Conservation (phyloP, 92 coral and sea anemone genomes). For the Paramuricea clavata region DNA sequence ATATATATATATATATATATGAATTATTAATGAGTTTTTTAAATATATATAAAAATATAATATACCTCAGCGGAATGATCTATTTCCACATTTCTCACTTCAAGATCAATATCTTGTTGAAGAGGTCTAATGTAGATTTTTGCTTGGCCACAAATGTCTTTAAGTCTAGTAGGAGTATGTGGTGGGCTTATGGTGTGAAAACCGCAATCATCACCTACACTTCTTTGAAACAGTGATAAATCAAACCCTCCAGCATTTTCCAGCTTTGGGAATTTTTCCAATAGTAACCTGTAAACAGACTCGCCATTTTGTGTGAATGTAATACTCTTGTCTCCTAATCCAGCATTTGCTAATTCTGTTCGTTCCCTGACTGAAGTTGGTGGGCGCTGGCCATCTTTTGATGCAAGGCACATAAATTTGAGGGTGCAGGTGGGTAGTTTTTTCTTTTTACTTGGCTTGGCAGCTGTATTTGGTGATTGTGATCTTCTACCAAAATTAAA, state of each 20-base stretch:
- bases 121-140: conserved; percentile 64
- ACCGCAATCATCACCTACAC: conserved; percentile 66
- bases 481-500: conserved; percentile 46
- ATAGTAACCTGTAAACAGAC: conserved; percentile 48
- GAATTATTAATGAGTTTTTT: too few species aligned
- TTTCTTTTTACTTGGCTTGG: conserved; percentile 20
- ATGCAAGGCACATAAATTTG: conserved; percentile 62
- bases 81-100: neutral
- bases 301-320: conserved; percentile 49
- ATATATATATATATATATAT: too few species aligned
- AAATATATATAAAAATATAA: neutral
- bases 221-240: conserved; percentile 56
- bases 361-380: conserved; percentile 61
- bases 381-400: conserved; percentile 35
- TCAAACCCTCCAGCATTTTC: conserved; percentile 64
- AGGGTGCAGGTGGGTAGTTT: conserved; percentile 60
- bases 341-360: conserved; percentile 63
- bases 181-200: conserved; percentile 61
- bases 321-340: conserved; percentile 69
- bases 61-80: neutral
- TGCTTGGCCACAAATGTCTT: conserved; percentile 64
- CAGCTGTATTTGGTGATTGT: conserved; percentile 11
- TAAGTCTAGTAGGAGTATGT: conserved; percentile 50
- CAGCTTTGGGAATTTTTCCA: conserved; percentile 56
- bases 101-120: conserved; percentile 31